Percentiles rank a stretch among this genome's conserved stretches.
These are phyloP conservation scores for Formicarius rufipectus DNA, from an alignment of 2,113 vertebrate species.

Conservation along the genomic window DNA sequence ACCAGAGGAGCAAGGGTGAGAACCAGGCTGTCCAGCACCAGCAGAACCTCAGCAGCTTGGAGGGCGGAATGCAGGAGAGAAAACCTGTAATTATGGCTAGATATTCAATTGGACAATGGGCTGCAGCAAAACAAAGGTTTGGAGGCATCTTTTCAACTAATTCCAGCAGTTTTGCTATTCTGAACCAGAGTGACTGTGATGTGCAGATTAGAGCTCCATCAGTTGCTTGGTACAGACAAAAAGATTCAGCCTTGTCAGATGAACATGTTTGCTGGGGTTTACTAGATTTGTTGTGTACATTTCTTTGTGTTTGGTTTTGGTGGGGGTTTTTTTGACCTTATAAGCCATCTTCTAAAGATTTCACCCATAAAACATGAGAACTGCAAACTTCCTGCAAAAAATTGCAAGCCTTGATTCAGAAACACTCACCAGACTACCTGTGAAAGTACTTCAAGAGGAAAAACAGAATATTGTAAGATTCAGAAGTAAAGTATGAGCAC, in stretches of 20 bases:
- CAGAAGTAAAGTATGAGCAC: neutral
- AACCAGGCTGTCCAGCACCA: neutral
- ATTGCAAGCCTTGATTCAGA: neutral
- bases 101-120: neutral
- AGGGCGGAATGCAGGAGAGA: neutral
- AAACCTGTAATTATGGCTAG: neutral
- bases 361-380: neutral
- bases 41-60: neutral
- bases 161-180: neutral
- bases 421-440: neutral
- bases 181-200: neutral
- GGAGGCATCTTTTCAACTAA: neutral
- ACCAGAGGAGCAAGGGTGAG: neutral
- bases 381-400: neutral
- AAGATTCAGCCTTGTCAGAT: neutral
- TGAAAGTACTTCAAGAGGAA: neutral
- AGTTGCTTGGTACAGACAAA: neutral
- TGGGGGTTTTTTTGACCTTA: neutral
- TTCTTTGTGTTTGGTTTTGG: neutral
- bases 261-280: neutral
- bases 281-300: neutral
- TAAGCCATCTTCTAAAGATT: neutral
- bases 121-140: neutral
- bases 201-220: neutral
- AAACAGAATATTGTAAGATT: neutral